Evolutionary conservation across 2,888 invertebrate species (phyloP), one percentile per base, ranked within the genome.

Genomic region (Habrosyne pyritoides): DNA sequence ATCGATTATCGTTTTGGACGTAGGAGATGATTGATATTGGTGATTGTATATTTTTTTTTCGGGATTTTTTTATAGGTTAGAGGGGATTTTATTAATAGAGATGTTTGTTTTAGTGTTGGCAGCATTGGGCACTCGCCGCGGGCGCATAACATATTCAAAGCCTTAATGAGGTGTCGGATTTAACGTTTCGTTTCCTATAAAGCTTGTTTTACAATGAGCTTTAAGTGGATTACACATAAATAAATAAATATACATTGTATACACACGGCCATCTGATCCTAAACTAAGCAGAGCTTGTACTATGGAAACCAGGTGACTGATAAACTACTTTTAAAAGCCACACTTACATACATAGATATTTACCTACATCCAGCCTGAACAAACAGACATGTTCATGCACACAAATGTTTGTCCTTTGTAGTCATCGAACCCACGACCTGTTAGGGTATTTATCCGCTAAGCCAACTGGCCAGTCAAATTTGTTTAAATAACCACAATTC

Each of bases 81-180:
- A 67, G 66, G 64, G 71, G 72, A 86, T 50, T 50, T 50, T 50
- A 88, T 90, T 89, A 87, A 91, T 90, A 86, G 84, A 89, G 82
- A 77, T 91, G 90, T 91, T 92, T 89, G 90, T 91, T 91, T 91
- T 88, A 82, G 81, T 71, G 76, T 74, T 69, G 68, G 68, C 36
- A 69, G 49, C 49, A 71, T 65, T 69, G 71, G 70, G 66, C 67
- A 67, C 69, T 69, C 83, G 87, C 91, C 85, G 84, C 87, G 74
- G 90, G 91, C 89, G 82, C 64, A 78, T 73, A 71, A 74, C 67
- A 69, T 79, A 83, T 83, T 81, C 73, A 71, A 64, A 69, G 66
- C 63, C 77, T 76, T 87, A 87, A 90, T 87, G 79, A 86, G 79
- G 87, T 87, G 89, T 87, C 79, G 77, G 86, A 77, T 80, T 78